Conservation (phyloP, 2,797 vertebrate genomes). For the Champsocephalus gunnari region DNA sequence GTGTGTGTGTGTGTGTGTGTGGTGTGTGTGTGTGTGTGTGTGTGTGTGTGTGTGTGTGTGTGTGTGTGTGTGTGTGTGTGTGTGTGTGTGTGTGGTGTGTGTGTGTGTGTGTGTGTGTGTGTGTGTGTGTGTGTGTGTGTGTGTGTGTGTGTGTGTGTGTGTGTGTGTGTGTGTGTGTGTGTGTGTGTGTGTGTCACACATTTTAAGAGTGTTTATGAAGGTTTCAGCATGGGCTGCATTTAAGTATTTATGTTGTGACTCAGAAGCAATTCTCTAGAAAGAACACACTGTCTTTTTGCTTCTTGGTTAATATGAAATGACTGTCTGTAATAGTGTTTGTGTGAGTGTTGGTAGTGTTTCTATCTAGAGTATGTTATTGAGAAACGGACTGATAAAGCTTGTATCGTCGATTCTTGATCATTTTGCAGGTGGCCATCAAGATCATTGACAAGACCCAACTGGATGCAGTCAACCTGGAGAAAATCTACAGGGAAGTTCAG, state of each 20-base stretch:
- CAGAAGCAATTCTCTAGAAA: conserved; percentile 24
- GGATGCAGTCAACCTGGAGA: conserved; percentile 97
- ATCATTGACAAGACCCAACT: conserved; percentile 99
- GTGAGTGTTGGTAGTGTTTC: background rate
- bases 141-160: too few relatives aligned
- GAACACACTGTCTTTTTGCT: conserved; percentile 29
- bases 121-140: too few relatives aligned
- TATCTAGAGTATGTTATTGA: conserved; percentile 29
- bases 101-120: too few relatives aligned
- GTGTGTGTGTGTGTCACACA: conserved; percentile 15
- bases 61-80: too few relatives aligned
- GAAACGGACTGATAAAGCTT: conserved; percentile 34
- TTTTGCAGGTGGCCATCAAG: conserved; percentile 96
- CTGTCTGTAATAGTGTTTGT: conserved; percentile 5
- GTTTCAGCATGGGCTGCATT: conserved; percentile 15
- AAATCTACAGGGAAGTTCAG: conserved; percentile 98
- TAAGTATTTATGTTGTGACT: conserved; percentile 46
- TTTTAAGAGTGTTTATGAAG: conserved; percentile 39
- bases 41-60: too few relatives aligned
- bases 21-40: too few relatives aligned
- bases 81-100: too few relatives aligned
- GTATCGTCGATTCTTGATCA: conserved; percentile 2
- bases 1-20: too few relatives aligned
- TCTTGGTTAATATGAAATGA: conserved; percentile 34
- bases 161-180: too few relatives aligned